A percentile compares a stretch with the other conserved stretches of the same genome.
phyloP scores from a whole-genome alignment of 2,888 invertebrate species.

The Parasteatoda lunata region DNA sequence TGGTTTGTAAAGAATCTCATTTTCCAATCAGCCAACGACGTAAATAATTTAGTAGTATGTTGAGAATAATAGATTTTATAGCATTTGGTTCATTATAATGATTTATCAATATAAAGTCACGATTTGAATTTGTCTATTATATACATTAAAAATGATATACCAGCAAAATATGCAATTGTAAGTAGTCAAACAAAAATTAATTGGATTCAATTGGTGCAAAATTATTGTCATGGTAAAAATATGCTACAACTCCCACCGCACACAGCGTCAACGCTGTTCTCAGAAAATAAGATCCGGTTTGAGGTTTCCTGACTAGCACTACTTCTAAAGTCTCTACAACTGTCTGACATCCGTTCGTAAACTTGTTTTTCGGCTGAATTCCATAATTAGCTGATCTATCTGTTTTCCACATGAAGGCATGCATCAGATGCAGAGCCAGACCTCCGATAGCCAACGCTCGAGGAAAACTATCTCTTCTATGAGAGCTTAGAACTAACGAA shows the following conservation, averaged over 20 bases:
- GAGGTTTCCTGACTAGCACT: conserved; percentile 16
- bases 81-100: too few relatives aligned
- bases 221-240: background rate
- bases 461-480: background rate
- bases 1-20: too few relatives aligned
- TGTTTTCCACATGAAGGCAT: conserved; percentile 1
- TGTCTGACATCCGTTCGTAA: background rate
- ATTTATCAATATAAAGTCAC: too few relatives aligned
- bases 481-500: background rate
- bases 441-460: conserved; percentile 5
- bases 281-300: background rate
- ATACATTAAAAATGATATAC: too few relatives aligned
- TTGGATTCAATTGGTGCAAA: too few relatives aligned
- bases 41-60: too few relatives aligned
- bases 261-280: conserved; percentile 2
- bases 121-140: too few relatives aligned
- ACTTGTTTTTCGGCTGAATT: background rate
- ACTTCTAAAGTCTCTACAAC: background rate
- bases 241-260: conserved; percentile 14
- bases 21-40: too few relatives aligned
- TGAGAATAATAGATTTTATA: too few relatives aligned
- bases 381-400: conserved; percentile 4
- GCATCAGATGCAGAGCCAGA: background rate
- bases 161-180: too few relatives aligned
- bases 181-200: too few relatives aligned